Evolutionary conservation across 2,888 invertebrate genomes (phyloP).

Genomic region (Muschampia plurimacula): DNA sequence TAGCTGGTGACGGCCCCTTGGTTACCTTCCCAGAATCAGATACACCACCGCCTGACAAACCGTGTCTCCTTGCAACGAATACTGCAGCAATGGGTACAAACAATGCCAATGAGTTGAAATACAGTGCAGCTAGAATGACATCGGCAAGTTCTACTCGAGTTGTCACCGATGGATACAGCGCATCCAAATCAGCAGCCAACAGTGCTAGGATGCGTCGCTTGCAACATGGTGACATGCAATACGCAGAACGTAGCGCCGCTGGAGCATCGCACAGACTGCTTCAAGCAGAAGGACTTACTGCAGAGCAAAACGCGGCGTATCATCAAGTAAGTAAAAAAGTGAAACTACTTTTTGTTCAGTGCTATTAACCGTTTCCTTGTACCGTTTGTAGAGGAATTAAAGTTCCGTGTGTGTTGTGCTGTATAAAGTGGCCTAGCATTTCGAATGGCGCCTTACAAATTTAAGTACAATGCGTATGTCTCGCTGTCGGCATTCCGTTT

Average conservation of each 20-base stretch:
- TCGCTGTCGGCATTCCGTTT: constrained; percentile 41
- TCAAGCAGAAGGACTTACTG: constrained; percentile 93
- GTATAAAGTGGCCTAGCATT: not conserved
- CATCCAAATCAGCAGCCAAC: constrained; percentile 85
- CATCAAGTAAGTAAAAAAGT: constrained; percentile 87
- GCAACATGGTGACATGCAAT: constrained; percentile 93
- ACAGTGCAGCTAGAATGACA: constrained; percentile 93
- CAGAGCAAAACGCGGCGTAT: constrained; percentile 93
- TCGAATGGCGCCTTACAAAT: constrained; percentile 8
- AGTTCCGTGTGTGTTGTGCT: not conserved
- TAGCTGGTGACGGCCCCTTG: constrained; percentile 86
- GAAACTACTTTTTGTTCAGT: constrained; percentile 20
- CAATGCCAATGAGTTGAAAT: constrained; percentile 90
- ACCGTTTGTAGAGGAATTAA: not conserved
- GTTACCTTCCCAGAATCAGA: constrained; percentile 94
- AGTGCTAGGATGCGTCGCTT: constrained; percentile 84
- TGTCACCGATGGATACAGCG: constrained; percentile 92
- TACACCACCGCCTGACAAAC: constrained; percentile 87
- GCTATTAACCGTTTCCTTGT: not conserved
- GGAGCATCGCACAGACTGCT: constrained; percentile 92
- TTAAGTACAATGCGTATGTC: constrained; percentile 29
- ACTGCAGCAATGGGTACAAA: constrained; percentile 69
- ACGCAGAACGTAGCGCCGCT: constrained; percentile 92
- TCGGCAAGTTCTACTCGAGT: constrained; percentile 91
- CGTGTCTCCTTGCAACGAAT: constrained; percentile 77